Conservation (phyloP, 2,888 invertebrate species). For the Neria commutata region DNA sequence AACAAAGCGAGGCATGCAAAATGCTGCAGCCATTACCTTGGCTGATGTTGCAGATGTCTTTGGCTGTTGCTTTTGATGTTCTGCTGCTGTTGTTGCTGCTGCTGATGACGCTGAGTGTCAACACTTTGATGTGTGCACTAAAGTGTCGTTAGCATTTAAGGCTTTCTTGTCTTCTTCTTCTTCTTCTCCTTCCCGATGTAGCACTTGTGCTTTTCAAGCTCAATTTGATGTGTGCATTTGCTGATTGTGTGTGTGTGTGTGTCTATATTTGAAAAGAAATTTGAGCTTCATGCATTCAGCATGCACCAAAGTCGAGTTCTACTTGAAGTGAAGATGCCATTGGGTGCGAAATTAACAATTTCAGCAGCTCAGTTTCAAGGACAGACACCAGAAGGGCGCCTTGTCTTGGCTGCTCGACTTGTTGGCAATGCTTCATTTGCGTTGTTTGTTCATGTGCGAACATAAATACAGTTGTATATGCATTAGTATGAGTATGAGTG, state of each 20-base stretch:
- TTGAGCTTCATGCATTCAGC: conserved; percentile 16
- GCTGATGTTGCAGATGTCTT: too few species aligned
- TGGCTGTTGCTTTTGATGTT: not conserved
- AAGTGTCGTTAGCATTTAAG: conserved; percentile 24
- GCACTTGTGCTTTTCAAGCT: conserved; percentile 16
- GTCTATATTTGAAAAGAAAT: conserved; percentile 50
- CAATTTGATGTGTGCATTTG: conserved; percentile 24
- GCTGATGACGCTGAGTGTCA: conserved; percentile 16
- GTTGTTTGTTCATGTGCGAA: conserved; percentile 45
- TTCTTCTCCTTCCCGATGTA: not conserved
- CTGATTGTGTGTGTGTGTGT: conserved; percentile 33
- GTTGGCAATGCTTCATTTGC: conserved; percentile 56
- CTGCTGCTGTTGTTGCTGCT: conserved; percentile 8
- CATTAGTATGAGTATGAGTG: conserved; percentile 30
- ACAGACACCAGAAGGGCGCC: not conserved
- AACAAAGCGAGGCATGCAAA: too few species aligned
- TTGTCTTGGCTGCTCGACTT: not conserved
- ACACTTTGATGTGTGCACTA: conserved; percentile 30
- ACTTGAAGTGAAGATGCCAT: conserved; percentile 21
- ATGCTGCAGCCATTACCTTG: too few species aligned
- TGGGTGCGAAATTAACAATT: conserved; percentile 18
- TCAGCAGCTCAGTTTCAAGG: conserved; percentile 1
- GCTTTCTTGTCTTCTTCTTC: conserved; percentile 5
- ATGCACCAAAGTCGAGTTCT: not conserved
- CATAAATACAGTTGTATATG: conserved; percentile 35